Base-by-base conservation (phyloP, 2,113 vertebrate genomes). In the Brachypodius melanocephalos region DNA sequence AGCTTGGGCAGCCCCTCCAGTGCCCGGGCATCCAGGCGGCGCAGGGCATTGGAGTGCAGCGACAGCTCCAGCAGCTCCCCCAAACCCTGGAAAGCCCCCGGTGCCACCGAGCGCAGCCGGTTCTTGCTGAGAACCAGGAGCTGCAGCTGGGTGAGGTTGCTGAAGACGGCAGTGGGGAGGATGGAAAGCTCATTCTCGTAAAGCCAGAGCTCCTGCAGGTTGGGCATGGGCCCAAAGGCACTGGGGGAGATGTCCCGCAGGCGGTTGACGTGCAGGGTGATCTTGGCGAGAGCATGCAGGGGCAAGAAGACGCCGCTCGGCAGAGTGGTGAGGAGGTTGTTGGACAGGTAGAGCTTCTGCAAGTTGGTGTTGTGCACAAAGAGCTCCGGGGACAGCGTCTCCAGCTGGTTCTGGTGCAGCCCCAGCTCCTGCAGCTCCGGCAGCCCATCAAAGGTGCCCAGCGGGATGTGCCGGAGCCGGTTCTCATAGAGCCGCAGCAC, bases 81-180 rank as follows among this genome's bases (percentile, higher is more conserved):
- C 85, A 99, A 77, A 17, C 99, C 99, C 1, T 67, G 96, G 76
- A 99, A 99, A 49, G 98, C 98, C 0, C 96, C 92, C 0, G 92
- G 89, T 1, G 98, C 98, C 72, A 99, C 94, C 0, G 95, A 88
- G 25, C 32, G 96, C 78, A 99, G 98, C 38, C 94, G 96, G 95
- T 99, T 99, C 66, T 97, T 98, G 96, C 98, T 99, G 46, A 99
- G 97, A 26, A 99, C 97, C 80, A 99, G 97, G 36, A 99, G 98
- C 31, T 94, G 98, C 90, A 99, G 57, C 55, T 98, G 95, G 29
- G 95, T 98, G 91, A 99, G 98, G 96, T 98, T 99, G 86, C 88
- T 96, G 79, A 99, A 99, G 45, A 98, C 92, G 0, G 98, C 95
- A 3, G 98, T 93, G 1, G 98, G 98, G 29, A 99, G 69, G 18